These are phyloP conservation scores for Echinarachnius parma DNA, from an alignment of 53 echinoderm and acorn worm genomes.

Conservation along the genomic window DNA sequence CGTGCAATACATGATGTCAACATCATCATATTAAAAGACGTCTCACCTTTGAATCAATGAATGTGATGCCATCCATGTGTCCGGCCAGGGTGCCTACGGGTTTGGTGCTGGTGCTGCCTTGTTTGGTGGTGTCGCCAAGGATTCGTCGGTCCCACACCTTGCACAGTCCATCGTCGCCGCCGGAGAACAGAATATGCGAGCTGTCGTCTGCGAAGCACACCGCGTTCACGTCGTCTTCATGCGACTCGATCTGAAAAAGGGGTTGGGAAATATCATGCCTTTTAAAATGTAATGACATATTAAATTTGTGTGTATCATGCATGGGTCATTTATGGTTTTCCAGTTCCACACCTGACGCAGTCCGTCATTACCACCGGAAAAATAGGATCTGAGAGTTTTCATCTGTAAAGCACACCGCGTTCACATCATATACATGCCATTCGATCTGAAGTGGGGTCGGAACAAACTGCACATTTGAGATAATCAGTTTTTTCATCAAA, in stretches of 20 bases:
- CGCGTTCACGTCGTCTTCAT: slow-evolving; percentile 94
- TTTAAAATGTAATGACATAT: too few relatives aligned
- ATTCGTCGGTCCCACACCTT: slow-evolving; percentile 94
- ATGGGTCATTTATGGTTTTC: slow-evolving; percentile 74
- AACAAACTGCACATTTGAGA: too few relatives aligned
- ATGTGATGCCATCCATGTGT: slow-evolving; percentile 92
- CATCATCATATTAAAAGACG: too few relatives aligned
- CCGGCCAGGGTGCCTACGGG: slow-evolving; percentile 92
- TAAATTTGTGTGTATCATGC: too few relatives aligned
- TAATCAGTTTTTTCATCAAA: too few relatives aligned
- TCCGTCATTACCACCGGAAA: slow-evolving; percentile 93
- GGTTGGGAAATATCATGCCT: too few relatives aligned
- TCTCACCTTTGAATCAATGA: slow-evolving; percentile 83
- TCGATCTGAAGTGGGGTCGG: slow-evolving; percentile 69
- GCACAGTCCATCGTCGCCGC: slow-evolving; percentile 93
- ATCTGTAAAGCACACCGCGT: slow-evolving; percentile 90
- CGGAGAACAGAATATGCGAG: slow-evolving; percentile 92
- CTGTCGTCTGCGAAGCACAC: slow-evolving; percentile 85
- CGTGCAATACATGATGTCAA: too few relatives aligned
- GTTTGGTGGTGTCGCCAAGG: slow-evolving; percentile 79
- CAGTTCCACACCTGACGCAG: slow-evolving; percentile 96
- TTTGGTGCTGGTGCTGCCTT: slow-evolving; percentile 28
- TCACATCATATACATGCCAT: slow-evolving; percentile 92
- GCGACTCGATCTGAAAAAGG: slow-evolving; percentile 77
- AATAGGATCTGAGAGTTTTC: slow-evolving; percentile 81